Evolutionary conservation across 2,888 invertebrate genomes (phyloP).

Genomic region (Tridacna gigas): DNA sequence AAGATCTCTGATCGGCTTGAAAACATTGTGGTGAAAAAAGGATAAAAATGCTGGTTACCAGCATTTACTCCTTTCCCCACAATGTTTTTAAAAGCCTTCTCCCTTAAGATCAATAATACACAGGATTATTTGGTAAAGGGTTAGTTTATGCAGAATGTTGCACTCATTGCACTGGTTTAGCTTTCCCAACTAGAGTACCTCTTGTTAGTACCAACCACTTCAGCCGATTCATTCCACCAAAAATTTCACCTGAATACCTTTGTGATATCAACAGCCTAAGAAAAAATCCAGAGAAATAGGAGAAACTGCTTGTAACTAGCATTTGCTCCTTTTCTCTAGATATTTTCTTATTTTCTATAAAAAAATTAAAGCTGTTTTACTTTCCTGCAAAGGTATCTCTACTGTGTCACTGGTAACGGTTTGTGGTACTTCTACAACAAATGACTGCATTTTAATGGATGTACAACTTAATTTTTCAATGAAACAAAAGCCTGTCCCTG

Average conservation of each 20-base stretch:
- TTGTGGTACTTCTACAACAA: too few species aligned
- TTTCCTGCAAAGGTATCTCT: too few species aligned
- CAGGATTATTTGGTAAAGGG: not conserved
- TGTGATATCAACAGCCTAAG: too few species aligned
- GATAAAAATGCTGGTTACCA: not conserved
- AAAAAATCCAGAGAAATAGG: not conserved
- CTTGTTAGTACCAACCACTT: not conserved
- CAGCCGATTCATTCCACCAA: too few species aligned
- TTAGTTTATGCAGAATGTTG: not conserved
- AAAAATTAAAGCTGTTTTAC: not conserved
- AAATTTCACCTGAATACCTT: too few species aligned
- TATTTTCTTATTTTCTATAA: not conserved
- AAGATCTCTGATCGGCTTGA: not conserved
- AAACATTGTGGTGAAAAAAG: not conserved
- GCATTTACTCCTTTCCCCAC: not conserved
- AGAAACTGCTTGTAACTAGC: not conserved
- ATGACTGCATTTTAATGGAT: too few species aligned
- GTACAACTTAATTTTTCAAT: too few species aligned
- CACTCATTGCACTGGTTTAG: too few species aligned
- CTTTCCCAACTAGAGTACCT: not conserved
- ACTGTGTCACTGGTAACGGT: too few species aligned
- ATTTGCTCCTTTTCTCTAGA: not conserved
- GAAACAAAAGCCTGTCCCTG: too few species aligned
- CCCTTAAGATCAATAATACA: not conserved
- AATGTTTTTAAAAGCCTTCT: slow-evolving; percentile 5